A percentile compares a stretch with the other conserved stretches of the same genome.
Conservation (phyloP, 2,888 invertebrate genomes). For the Thysanoteuthis rhombus region DNA sequence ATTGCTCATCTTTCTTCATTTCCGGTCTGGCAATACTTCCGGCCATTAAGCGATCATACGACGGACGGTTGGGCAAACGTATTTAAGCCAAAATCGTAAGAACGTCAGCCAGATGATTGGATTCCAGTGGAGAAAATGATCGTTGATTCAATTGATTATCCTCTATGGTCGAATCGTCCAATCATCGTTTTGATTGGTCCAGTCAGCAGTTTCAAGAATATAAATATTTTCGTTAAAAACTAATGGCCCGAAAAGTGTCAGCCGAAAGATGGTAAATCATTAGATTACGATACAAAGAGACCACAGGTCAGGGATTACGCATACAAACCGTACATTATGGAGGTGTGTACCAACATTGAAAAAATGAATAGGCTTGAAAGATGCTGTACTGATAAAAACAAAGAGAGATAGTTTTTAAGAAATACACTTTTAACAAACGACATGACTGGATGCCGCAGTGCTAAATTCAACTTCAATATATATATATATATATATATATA, state of each 20-base stretch:
- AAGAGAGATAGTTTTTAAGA: neutral
- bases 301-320: neutral
- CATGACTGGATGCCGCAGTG: too few species aligned
- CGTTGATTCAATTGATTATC: neutral
- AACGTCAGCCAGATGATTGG: neutral
- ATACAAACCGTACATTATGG: neutral
- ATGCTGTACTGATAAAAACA: neutral
- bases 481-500: too few species aligned
- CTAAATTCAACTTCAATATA: too few species aligned
- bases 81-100: neutral
- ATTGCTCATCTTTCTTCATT: conserved; percentile 12
- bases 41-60: neutral
- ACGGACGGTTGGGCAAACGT: neutral
- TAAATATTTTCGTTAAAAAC: neutral
- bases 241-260: neutral
- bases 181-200: neutral
- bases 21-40: neutral
- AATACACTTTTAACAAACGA: neutral
- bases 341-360: neutral
- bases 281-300: neutral
- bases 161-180: neutral
- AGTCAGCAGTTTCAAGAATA: neutral
- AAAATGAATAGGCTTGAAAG: too few species aligned
- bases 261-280: neutral
- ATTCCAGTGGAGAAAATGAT: neutral